Conservation (phyloP, 2,888 invertebrate species). For the Thera britannica region DNA sequence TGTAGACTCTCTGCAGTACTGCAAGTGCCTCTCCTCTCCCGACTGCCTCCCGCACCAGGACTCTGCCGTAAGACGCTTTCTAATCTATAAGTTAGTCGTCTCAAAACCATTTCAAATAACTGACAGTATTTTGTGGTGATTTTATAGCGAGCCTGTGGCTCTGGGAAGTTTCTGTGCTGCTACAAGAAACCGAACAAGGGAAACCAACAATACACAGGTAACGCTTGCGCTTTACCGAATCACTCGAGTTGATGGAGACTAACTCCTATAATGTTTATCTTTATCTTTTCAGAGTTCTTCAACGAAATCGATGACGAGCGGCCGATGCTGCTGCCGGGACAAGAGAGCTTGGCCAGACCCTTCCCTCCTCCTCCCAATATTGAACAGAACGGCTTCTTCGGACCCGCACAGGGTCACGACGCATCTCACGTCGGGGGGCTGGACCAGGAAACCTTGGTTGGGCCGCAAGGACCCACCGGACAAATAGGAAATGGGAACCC, state of each 20-base stretch:
- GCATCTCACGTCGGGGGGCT: constrained; percentile 34
- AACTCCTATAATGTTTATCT: not conserved
- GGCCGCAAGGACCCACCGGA: constrained; percentile 53
- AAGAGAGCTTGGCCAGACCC: constrained; percentile 48
- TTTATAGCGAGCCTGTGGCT: constrained; percentile 87
- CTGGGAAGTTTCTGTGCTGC: constrained; percentile 87
- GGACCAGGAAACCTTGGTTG: constrained; percentile 44
- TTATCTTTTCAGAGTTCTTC: constrained; percentile 61
- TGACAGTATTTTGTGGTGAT: not conserved
- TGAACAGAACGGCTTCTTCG: constrained; percentile 41
- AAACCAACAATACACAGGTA: constrained; percentile 56
- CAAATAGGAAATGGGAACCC: constrained; percentile 48
- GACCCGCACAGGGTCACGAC: constrained; percentile 44
- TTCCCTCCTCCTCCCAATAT: constrained; percentile 52
- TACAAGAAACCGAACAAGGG: constrained; percentile 69
- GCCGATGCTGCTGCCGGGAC: constrained; percentile 59
- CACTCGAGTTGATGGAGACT: not conserved
- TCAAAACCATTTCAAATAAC: not conserved
- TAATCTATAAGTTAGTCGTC: not conserved
- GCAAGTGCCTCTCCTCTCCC: constrained; percentile 65
- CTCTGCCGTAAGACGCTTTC: constrained; percentile 52
- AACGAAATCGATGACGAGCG: constrained; percentile 72
- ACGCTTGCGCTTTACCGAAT: not conserved
- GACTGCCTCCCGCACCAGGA: constrained; percentile 60
- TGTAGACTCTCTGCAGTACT: constrained; percentile 64